Conservation (phyloP, 2,113 vertebrate species). For the Epinephelus lanceolatus region DNA sequence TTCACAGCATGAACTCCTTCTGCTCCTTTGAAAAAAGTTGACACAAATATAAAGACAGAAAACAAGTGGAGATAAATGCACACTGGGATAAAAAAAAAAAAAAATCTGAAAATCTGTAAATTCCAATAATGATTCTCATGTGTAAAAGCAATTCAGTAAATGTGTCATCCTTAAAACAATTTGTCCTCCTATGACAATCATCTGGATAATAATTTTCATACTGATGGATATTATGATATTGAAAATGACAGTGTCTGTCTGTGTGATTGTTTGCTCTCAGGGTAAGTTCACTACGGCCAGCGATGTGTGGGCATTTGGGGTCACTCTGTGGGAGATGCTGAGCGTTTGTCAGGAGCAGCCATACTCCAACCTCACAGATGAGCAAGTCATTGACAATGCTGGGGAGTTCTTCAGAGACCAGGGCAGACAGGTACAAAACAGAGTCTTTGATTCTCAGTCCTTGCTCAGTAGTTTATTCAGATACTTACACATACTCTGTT, state of each 20-base stretch:
- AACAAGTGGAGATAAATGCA: too few relatives aligned
- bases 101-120: background rate
- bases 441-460: background rate
- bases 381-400: slow-evolving; percentile 94
- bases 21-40: background rate
- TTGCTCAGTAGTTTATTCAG: background rate
- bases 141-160: background rate
- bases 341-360: slow-evolving; percentile 94
- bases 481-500: background rate
- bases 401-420: slow-evolving; percentile 95
- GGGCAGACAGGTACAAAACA: slow-evolving; percentile 88
- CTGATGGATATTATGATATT: background rate
- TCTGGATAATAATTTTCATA: background rate
- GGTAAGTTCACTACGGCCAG: slow-evolving; percentile 95
- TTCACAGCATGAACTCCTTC: background rate
- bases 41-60: background rate
- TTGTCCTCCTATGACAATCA: background rate
- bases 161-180: background rate
- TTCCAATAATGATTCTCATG: background rate
- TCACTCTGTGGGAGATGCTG: slow-evolving; percentile 95
- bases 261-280: slow-evolving; percentile 70
- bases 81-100: background rate
- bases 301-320: slow-evolving; percentile 95
- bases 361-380: slow-evolving; percentile 91
- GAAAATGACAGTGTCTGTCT: background rate